Percentiles rank a stretch among this genome's conserved stretches.
phyloP scores from a whole-genome alignment of 1,140 invertebrate species.

The Euwallacea similis region DNA sequence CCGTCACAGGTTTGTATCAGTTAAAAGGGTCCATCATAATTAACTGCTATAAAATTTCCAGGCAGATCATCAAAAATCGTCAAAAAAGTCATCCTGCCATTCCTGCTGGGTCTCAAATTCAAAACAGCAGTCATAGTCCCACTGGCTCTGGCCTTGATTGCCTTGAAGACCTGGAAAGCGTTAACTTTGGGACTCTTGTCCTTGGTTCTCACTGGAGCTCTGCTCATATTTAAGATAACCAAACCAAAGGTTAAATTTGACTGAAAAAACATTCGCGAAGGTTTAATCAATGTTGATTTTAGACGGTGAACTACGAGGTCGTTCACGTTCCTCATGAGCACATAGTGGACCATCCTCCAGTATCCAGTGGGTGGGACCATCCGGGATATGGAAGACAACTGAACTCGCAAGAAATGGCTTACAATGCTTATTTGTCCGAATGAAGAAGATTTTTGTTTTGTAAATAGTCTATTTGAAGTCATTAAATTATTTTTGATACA shows the following conservation, averaged over 20 bases:
- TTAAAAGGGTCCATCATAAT: not conserved
- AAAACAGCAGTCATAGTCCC: conserved; percentile 81
- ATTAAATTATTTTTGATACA: conserved; percentile 3
- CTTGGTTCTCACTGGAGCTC: conserved; percentile 75
- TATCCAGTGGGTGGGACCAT: conserved; percentile 61
- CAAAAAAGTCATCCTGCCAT: conserved; percentile 80
- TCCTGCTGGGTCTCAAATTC: conserved; percentile 81
- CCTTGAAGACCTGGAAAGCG: conserved; percentile 85
- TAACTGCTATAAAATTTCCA: conserved; percentile 4
- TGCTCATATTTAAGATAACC: conserved; percentile 82
- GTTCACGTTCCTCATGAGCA: conserved; percentile 80
- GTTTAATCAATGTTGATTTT: conserved; percentile 28
- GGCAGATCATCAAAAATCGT: conserved; percentile 61
- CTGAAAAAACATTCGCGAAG: not conserved
- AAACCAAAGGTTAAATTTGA: conserved; percentile 70
- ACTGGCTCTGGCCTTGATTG: conserved; percentile 76
- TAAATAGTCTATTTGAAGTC: not conserved
- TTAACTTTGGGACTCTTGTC: conserved; percentile 81
- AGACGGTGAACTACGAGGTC: conserved; percentile 76
- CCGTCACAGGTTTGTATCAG: conserved; percentile 45
- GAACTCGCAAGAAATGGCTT: conserved; percentile 67
- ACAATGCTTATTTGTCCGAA: conserved; percentile 58
- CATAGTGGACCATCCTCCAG: conserved; percentile 60
- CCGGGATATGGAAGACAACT: conserved; percentile 62
- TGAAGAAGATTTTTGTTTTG: conserved; percentile 14